Base-by-base conservation (phyloP, 2,888 invertebrate species). In the Drosophila vallismaia region DNA sequence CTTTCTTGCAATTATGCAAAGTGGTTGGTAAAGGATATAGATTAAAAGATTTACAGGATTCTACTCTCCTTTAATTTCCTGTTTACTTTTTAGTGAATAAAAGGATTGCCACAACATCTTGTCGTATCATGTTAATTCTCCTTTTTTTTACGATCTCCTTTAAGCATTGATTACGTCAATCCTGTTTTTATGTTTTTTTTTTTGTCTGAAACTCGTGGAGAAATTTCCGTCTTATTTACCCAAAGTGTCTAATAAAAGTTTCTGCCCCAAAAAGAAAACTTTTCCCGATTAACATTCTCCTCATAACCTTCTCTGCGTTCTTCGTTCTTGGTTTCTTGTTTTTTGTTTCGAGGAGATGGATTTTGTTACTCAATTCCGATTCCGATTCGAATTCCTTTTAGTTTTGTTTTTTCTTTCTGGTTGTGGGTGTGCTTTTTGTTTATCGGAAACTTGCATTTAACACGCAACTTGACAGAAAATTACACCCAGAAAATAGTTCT, bases 371-470 rank as follows among this genome's bases (percentile, higher is more conserved):
- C 36, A n/a, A 26, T 67, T 59, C 54, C 19, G 14, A 28, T 51
- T 51, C 24, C 40, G 54, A 38, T 54, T 51, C 24, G 33, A 52
- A 38, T 54, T 68, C 50, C 59, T 42, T 52, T 68, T 52, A 28
- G 44, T 40, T 45, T 68, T 68, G 36, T n/a, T 7, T 1, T 3
- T 36, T 31, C 46, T 48, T 38, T 26, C 12, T 9, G 19, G 44
- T 19, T 19, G 28, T 48, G 10, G 38, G 31, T 53, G 42, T 29
- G 24, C 33, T 53, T 71, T 59, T 36, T 59, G 69, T 76, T 69
- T 72, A 75, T 76, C 69, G 74, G 57, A 79, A 84, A 83, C 81
- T 85, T 79, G 77, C 81, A 74, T 83, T 81, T 59, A 70, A 66
- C 84, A 84, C 84, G 83, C 84, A 60, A 60, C 82, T 77, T 84